These are phyloP conservation scores for Numenius arquata DNA, from an alignment of 2,113 vertebrate genomes.

Conservation along the genomic window DNA sequence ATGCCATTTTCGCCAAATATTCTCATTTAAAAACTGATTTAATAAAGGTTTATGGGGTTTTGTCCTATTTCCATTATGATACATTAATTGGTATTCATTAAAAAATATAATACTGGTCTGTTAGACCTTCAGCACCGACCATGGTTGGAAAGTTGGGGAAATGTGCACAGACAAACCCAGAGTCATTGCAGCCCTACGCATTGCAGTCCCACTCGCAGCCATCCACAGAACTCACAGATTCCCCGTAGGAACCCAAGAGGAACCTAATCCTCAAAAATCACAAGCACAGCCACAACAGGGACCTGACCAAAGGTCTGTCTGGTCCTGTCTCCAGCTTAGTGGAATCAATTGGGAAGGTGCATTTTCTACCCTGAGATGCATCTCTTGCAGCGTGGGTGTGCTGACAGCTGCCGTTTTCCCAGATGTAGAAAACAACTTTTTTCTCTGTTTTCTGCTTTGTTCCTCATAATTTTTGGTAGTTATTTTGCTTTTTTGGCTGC, in stretches of 20 bases:
- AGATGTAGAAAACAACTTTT: neutral
- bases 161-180: neutral
- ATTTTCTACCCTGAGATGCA: neutral
- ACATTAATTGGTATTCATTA: neutral
- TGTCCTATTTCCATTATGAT: neutral
- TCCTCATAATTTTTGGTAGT: neutral
- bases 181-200: neutral
- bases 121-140: neutral
- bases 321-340: neutral
- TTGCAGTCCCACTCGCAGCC: neutral
- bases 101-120: neutral
- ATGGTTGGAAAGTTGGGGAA: neutral
- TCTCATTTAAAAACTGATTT: neutral
- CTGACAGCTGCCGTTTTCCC: neutral
- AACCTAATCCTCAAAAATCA: neutral
- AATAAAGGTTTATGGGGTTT: neutral
- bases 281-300: fast-evolving
- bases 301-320: neutral
- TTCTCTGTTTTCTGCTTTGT: neutral
- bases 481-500: neutral
- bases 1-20: neutral
- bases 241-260: neutral
- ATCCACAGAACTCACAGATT: neutral
- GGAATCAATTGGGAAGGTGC: neutral
- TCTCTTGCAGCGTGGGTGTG: neutral